Conservation (phyloP, 2,797 vertebrate species). For the Valencia hispanica region DNA sequence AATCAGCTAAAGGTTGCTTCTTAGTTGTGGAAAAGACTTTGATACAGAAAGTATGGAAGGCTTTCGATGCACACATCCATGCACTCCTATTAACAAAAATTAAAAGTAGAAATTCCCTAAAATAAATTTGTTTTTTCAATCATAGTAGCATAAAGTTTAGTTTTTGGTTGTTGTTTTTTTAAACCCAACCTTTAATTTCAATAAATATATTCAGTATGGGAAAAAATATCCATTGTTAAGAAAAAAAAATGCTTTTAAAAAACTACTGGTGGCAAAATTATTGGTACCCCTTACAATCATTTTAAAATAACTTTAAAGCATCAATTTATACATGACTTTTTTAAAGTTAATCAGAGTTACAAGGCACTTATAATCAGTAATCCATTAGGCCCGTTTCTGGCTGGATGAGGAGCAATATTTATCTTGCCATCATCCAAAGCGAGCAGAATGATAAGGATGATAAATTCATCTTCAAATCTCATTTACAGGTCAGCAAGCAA, state of each 20-base stretch:
- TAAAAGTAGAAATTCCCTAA: background rate
- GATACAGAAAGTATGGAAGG: background rate
- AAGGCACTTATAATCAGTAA: background rate
- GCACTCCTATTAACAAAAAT: background rate
- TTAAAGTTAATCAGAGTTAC: background rate
- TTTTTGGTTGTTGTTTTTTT: too few species aligned
- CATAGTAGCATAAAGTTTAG: too few species aligned
- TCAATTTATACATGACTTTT: too few species aligned
- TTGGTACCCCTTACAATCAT: background rate
- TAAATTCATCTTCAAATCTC: background rate
- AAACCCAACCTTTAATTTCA: background rate
- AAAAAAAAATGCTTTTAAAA: background rate
- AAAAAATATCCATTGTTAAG: background rate
- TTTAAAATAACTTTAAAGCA: background rate
- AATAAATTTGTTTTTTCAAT: too few species aligned
- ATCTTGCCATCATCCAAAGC: background rate
- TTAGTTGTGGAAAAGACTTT: background rate
- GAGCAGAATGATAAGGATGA: background rate
- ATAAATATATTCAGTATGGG: too few species aligned
- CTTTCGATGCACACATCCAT: background rate
- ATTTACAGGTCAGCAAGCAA: background rate
- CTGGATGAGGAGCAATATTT: background rate
- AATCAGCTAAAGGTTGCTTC: background rate
- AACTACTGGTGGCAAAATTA: background rate
- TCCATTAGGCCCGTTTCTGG: background rate